phyloP scores from a whole-genome alignment of 2,888 invertebrate species.

The Drosophila tanythrix region DNA sequence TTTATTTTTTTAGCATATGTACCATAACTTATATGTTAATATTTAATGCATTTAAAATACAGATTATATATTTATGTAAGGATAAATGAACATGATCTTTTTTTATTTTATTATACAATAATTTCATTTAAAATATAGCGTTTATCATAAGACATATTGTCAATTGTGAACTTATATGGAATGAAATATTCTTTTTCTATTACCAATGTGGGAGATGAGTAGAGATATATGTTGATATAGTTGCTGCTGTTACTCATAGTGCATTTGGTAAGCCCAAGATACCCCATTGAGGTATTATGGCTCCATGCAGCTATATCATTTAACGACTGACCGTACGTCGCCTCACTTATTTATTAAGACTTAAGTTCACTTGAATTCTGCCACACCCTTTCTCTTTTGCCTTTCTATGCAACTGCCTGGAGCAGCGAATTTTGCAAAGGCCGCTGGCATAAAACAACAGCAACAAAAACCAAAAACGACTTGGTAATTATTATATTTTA shows the following conservation, averaged over 20 bases:
- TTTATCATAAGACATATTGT: neutral
- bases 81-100: neutral
- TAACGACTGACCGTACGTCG: slow-evolving; percentile 58
- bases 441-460: slow-evolving; percentile 21
- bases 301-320: slow-evolving; percentile 38
- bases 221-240: neutral
- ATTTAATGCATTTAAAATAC: neutral
- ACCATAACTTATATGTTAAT: neutral
- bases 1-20: neutral
- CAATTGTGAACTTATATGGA: neutral
- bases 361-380: slow-evolving; percentile 51
- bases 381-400: slow-evolving; percentile 6
- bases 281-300: slow-evolving; percentile 5
- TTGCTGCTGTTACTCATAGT: neutral
- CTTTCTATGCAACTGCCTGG: slow-evolving; percentile 14
- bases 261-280: neutral
- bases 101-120: neutral
- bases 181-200: neutral
- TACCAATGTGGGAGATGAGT: neutral
- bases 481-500: slow-evolving; percentile 74
- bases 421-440: slow-evolving; percentile 24
- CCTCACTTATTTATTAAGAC: slow-evolving; percentile 71
- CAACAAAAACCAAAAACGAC: slow-evolving; percentile 19
- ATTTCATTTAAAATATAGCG: neutral
- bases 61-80: neutral